Base-by-base conservation (phyloP, 2,888 invertebrate species). In the Thereva unica region DNA sequence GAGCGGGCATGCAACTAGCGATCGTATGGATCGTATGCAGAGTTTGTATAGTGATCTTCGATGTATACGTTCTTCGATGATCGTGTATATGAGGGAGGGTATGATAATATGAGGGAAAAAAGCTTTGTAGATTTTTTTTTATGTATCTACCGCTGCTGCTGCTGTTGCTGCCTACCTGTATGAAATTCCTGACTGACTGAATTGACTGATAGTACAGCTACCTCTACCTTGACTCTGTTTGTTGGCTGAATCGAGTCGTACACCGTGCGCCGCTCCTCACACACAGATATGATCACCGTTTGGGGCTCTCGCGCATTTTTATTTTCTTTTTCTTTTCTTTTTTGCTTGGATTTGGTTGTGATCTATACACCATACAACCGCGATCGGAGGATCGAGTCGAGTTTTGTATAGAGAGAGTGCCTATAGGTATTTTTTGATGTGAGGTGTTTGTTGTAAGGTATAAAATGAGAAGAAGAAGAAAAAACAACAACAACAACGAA, bases 201-300 rank as follows among this genome's bases (percentile, higher is more conserved):
- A 23, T 23, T 23, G 23, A 40, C 61, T 61, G 68, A 61, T 68
- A 65, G 70, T 71, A 71, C 70, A 70, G 68, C 71, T 78, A 78
- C 78, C 78, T 78, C 78, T 77, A 79, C 80, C 79, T 80, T 79
- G 80, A 80, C 79, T 78, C 78, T 79, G 79, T 56, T 23, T 56
- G 45, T 38, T 38, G 34, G 34, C 41, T 45, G 52, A 54, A 54
- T 55, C 54, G n/a, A 54, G 54, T 54, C 64, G 50, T 37, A 41
- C 23, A 61, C 40, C 35, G 40, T 23, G 23, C 10, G n/a, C 61
- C 9, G 9, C 49, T 38, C 50, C 34, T 23, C 23, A 23, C 23
- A 23, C 23, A 23, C 23, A 23, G 23, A 23, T 23, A 23, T 23
- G 23, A 23, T 23, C 23, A 23, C 23, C 23, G 23, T 23, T 23